Conservation (phyloP, 1,140 invertebrate genomes). For the Aphelinus certus region DNA sequence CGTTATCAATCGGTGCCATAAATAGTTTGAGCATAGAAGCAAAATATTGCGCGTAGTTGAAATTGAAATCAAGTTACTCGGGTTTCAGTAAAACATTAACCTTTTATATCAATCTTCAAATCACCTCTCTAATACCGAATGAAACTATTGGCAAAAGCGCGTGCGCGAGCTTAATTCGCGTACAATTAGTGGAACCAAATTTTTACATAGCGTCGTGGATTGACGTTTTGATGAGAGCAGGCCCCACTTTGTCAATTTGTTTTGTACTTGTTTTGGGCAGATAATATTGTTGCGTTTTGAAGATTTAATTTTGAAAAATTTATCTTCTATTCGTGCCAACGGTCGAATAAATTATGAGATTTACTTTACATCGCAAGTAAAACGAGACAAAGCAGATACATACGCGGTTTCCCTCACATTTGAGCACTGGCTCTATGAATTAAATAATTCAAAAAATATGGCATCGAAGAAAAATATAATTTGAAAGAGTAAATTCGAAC, state of each 20-base stretch:
- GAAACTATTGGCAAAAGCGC: slow-evolving; percentile 1
- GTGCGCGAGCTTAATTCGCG: slow-evolving; percentile 9
- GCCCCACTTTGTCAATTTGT: slow-evolving; percentile 25
- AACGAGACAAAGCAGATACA: background rate
- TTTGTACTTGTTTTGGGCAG: slow-evolving; percentile 33
- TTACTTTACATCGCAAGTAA: background rate
- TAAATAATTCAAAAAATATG: background rate
- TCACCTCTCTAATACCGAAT: slow-evolving; percentile 2
- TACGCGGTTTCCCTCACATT: background rate
- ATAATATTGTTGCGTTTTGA: background rate
- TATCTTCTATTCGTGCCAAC: too few relatives aligned
- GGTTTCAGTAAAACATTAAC: slow-evolving; percentile 9
- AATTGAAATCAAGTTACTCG: slow-evolving; percentile 7
- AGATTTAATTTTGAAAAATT: slow-evolving; percentile 3
- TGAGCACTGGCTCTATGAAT: background rate
- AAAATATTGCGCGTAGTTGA: background rate
- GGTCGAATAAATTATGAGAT: background rate
- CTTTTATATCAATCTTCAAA: slow-evolving; percentile 20
- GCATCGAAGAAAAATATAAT: background rate
- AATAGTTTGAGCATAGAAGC: background rate
- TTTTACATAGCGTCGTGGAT: slow-evolving; percentile 22
- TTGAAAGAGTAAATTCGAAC: background rate
- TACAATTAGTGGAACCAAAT: slow-evolving; percentile 24
- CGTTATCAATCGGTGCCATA: slow-evolving; percentile 33
- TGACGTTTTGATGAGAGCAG: slow-evolving; percentile 31